Percentiles rank a stretch among this genome's conserved stretches.
Evolutionary conservation across 1,140 invertebrate genomes (phyloP).

Genomic region (Rhopalosiphum padi): DNA sequence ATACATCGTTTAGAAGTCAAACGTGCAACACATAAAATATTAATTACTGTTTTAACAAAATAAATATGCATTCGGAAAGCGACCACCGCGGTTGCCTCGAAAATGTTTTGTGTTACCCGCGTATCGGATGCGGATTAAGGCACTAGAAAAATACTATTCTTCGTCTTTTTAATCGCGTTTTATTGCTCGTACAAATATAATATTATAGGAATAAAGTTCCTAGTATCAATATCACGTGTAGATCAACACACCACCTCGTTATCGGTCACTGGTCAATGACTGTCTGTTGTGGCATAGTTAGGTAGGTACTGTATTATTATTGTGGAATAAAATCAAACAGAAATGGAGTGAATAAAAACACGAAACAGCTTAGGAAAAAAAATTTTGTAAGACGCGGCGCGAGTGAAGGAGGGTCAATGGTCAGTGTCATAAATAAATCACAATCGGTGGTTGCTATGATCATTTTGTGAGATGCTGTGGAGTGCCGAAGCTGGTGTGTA

Average conservation of each 20-base stretch:
- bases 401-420: neutral
- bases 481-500: neutral
- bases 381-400: neutral
- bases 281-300: neutral
- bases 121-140: neutral
- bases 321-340: neutral
- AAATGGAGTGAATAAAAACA: neutral
- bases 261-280: too few species aligned
- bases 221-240: neutral
- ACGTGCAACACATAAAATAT: neutral
- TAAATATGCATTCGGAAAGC: neutral
- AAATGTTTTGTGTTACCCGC: neutral
- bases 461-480: neutral
- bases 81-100: neutral
- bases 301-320: neutral
- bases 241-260: neutral
- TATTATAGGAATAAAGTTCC: neutral
- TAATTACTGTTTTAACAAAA: neutral
- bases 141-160: neutral
- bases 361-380: neutral
- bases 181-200: neutral
- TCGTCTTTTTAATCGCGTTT: neutral
- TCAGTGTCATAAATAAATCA: neutral
- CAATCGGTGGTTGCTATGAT: neutral
- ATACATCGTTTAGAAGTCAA: neutral